phyloP scores from a whole-genome alignment of 2,113 vertebrate species.

The Hylia prasina region DNA sequence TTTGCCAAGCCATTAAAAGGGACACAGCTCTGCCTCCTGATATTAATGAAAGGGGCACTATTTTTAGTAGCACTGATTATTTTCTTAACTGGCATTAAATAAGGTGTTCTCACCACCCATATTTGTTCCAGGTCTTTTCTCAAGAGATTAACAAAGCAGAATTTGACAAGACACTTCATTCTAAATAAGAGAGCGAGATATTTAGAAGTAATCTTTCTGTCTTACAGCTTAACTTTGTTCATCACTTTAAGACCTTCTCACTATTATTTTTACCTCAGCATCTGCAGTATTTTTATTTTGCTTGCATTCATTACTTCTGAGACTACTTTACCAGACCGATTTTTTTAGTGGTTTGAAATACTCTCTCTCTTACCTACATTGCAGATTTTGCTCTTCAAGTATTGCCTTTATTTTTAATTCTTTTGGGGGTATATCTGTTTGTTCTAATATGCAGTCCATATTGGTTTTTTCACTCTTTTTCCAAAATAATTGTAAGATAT shows the following conservation, averaged over 20 bases:
- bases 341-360: background rate
- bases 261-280: background rate
- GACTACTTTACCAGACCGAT: background rate
- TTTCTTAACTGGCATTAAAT: background rate
- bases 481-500: background rate
- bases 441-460: background rate
- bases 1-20: background rate
- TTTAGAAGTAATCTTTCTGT: background rate
- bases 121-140: background rate
- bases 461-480: background rate
- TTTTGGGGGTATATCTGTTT: background rate
- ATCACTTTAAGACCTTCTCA: background rate
- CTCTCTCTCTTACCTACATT: background rate
- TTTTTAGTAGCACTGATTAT: background rate
- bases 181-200: background rate
- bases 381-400: background rate
- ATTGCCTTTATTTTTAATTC: background rate
- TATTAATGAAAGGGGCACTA: background rate
- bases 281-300: background rate
- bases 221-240: background rate
- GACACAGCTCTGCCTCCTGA: background rate
- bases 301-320: background rate
- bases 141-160: background rate
- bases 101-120: background rate
- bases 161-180: background rate